Evolutionary conservation across 2,113 vertebrate genomes (phyloP).

Genomic region (Pimephales promelas): DNA sequence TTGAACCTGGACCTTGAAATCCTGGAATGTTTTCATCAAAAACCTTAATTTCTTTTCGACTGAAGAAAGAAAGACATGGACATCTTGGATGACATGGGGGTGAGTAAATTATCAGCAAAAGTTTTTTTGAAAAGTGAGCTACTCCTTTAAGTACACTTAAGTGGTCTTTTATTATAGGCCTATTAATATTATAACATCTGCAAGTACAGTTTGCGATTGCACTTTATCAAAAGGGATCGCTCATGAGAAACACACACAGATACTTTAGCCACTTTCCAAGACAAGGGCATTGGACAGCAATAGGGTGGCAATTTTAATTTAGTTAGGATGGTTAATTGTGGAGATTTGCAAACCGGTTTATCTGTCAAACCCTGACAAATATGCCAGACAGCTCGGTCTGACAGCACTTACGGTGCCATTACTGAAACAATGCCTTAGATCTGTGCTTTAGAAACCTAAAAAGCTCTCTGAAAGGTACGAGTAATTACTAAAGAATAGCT

Average conservation of each 20-base stretch:
- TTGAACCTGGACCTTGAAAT: too few relatives aligned
- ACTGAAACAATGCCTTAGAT: conserved; percentile 30
- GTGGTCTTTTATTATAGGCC: neutral
- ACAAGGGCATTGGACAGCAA: neutral
- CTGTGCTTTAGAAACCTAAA: neutral
- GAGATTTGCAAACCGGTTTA: conserved; percentile 27
- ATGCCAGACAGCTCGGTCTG: neutral
- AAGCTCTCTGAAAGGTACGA: conserved; percentile 21
- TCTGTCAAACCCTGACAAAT: conserved; percentile 26
- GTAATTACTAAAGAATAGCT: conserved; percentile 43
- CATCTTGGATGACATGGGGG: too few relatives aligned
- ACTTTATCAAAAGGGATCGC: neutral
- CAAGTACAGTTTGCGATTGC: neutral
- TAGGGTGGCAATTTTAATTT: conserved; percentile 17
- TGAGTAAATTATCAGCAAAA: too few relatives aligned
- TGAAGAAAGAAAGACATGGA: too few relatives aligned
- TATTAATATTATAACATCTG: neutral
- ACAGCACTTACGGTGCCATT: conserved; percentile 22
- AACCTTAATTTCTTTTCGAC: too few relatives aligned
- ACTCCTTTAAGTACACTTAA: neutral
- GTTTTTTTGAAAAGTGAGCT: too few relatives aligned
- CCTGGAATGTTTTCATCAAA: too few relatives aligned
- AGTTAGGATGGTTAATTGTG: neutral
- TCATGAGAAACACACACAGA: neutral
- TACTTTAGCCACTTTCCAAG: neutral